Evolutionary conservation across 2,113 vertebrate species (phyloP), one percentile per base, ranked within the genome.

Genomic region (Nematolebias whitei): DNA sequence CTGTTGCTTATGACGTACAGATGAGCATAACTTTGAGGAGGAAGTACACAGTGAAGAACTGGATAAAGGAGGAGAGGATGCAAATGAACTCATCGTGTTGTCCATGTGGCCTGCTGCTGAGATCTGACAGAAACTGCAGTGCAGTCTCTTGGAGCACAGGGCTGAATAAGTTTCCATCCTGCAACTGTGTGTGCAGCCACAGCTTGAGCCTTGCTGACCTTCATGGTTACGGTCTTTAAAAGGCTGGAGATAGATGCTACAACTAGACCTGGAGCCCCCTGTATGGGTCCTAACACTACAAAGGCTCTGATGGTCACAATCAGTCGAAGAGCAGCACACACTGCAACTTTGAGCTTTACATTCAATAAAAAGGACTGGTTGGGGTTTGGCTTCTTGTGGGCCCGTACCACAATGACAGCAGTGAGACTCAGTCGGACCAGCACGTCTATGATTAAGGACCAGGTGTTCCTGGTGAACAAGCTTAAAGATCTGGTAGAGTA

Each of bases 71-170:
- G 72, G 23, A 63, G 73, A 51, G 41, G 80, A 62, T 32, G 26
- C 48, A 53, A 76, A 77, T 29, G 85, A 83, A 87, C 84, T 91
- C 82, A 92, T 72, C 16, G 83, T 64, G 65, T 90, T 89, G 82
- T 92, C 91, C 80, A 92, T 83, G 81, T 84, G 91, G 70, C 91
- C 88, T 69, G 90, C 62, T 10, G 91, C 73, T 77, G 92, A 82
- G 79, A 90, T 90, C 83, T 93, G 94, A 89, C 93, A 95, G 19
- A 93, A 91, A 62, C 93, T 86, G 87, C 91, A 90, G 82, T 91
- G 91, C 57, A 93, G 84, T 79, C 93, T 93, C 88, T 94, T 94
- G 80, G 94, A 82, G 87, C 91, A 93, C 20, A 92, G 75, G 87
- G 93, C 83, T 73, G 88, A 63, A 66, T 65, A 89, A 69, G 80